Evolutionary conservation across 2,888 invertebrate species (phyloP).

Genomic region (Drosophila dives): DNA sequence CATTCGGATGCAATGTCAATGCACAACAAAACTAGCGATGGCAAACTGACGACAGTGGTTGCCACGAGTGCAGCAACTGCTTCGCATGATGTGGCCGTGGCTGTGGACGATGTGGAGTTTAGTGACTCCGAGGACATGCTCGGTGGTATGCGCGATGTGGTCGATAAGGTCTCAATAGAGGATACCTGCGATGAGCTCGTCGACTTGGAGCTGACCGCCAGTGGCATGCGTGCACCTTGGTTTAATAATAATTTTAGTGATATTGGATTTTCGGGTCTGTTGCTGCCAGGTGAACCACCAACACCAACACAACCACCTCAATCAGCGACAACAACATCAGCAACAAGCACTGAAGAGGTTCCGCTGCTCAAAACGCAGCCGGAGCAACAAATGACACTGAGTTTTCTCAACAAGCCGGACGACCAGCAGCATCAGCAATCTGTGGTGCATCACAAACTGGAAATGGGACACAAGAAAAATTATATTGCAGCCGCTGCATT

Average conservation of each 20-base stretch:
- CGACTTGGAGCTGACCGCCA: slow-evolving; percentile 78
- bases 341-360: neutral
- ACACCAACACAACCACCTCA: slow-evolving; percentile 25
- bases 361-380: slow-evolving; percentile 11
- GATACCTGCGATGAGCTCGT: slow-evolving; percentile 84
- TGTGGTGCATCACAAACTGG: slow-evolving; percentile 14
- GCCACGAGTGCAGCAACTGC: slow-evolving; percentile 29
- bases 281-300: slow-evolving; percentile 68
- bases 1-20: slow-evolving; percentile 53
- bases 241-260: slow-evolving; percentile 76
- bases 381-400: slow-evolving; percentile 51
- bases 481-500: slow-evolving; percentile 26
- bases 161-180: slow-evolving; percentile 86
- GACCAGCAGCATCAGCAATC: slow-evolving; percentile 15
- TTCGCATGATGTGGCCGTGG: slow-evolving; percentile 46
- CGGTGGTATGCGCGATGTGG: slow-evolving; percentile 93
- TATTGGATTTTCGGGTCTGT: slow-evolving; percentile 70
- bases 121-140: slow-evolving; percentile 94
- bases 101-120: slow-evolving; percentile 88
- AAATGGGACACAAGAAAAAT: slow-evolving; percentile 36
- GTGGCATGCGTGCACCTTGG: slow-evolving; percentile 77
- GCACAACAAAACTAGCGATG: slow-evolving; percentile 46
- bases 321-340: slow-evolving; percentile 1
- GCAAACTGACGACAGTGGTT: slow-evolving; percentile 46
- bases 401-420: slow-evolving; percentile 43